phyloP scores from a whole-genome alignment of 2,113 vertebrate genomes.

The Lophius piscatorius region DNA sequence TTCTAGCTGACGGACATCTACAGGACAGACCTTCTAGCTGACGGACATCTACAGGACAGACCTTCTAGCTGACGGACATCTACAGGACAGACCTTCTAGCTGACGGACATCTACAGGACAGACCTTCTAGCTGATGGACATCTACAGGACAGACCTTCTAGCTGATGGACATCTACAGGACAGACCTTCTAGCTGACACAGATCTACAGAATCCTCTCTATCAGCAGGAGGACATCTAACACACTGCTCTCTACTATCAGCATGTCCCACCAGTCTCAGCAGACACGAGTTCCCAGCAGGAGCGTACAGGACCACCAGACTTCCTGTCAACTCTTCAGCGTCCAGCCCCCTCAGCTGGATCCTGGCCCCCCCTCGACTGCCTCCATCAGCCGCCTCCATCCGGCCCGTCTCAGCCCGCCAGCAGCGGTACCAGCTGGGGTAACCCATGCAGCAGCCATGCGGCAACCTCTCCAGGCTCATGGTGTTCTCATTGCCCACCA shows the following conservation, averaged over 20 bases:
- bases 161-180: too few relatives aligned
- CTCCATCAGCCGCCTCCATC: slow-evolving; percentile 7
- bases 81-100: too few relatives aligned
- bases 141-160: too few relatives aligned
- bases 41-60: too few relatives aligned
- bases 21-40: too few relatives aligned
- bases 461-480: slow-evolving; percentile 50
- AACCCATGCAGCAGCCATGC: slow-evolving; percentile 33
- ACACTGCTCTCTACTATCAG: not conserved
- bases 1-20: too few relatives aligned
- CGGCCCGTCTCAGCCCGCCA: not conserved
- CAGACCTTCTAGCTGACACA: too few relatives aligned
- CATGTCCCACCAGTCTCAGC: slow-evolving; percentile 52
- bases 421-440: slow-evolving; percentile 26
- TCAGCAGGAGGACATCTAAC: too few relatives aligned
- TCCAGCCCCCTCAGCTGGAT: slow-evolving; percentile 43
- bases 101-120: too few relatives aligned
- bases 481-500: slow-evolving; percentile 13
- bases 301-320: slow-evolving; percentile 51
- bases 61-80: too few relatives aligned
- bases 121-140: too few relatives aligned
- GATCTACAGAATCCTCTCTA: too few relatives aligned
- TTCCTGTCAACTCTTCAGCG: slow-evolving; percentile 38
- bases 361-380: slow-evolving; percentile 7
- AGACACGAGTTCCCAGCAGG: slow-evolving; percentile 58